phyloP scores from a whole-genome alignment of 1,140 invertebrate genomes.

The Drosophila varians region DNA sequence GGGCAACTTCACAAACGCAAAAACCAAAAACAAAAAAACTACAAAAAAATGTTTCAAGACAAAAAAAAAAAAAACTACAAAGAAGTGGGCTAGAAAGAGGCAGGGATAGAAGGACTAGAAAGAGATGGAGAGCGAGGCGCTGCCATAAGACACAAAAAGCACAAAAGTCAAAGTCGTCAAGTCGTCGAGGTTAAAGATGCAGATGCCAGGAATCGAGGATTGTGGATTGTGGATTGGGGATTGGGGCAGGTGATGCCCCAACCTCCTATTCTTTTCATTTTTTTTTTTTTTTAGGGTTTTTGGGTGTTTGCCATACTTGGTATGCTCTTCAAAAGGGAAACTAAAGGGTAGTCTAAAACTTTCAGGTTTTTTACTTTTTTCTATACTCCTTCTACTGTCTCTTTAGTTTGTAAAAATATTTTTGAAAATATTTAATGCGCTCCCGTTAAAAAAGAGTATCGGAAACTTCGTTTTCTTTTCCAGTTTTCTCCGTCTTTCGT shows the following conservation, averaged over 20 bases:
- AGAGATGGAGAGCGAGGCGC: conserved; percentile 25
- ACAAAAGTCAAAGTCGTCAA: conserved; percentile 67
- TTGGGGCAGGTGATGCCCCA: conserved; percentile 62
- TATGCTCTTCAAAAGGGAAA: too few relatives aligned
- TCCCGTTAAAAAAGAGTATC: too few relatives aligned
- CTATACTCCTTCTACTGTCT: too few relatives aligned
- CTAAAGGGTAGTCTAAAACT: too few relatives aligned
- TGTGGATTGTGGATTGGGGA: conserved; percentile 51
- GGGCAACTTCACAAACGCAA: conserved; percentile 39
- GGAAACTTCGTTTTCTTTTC: neutral
- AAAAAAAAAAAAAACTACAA: neutral
- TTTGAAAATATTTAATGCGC: neutral
- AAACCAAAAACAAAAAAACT: neutral
- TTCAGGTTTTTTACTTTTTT: too few relatives aligned
- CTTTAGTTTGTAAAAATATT: conserved; percentile 19
- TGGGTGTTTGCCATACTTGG: too few relatives aligned
- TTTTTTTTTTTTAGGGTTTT: neutral
- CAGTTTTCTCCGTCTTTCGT: neutral
- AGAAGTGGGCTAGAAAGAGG: neutral
- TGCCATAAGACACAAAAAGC: conserved; percentile 54
- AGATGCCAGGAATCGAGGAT: conserved; percentile 52
- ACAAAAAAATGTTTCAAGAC: neutral
- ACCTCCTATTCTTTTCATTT: neutral
- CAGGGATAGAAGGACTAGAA: neutral
- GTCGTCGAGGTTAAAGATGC: conserved; percentile 59